A percentile compares a stretch with the other conserved stretches of the same genome.
These are phyloP conservation scores for Synanthedon myopaeformis DNA, from an alignment of 2,888 invertebrate species.

Conservation along the genomic window DNA sequence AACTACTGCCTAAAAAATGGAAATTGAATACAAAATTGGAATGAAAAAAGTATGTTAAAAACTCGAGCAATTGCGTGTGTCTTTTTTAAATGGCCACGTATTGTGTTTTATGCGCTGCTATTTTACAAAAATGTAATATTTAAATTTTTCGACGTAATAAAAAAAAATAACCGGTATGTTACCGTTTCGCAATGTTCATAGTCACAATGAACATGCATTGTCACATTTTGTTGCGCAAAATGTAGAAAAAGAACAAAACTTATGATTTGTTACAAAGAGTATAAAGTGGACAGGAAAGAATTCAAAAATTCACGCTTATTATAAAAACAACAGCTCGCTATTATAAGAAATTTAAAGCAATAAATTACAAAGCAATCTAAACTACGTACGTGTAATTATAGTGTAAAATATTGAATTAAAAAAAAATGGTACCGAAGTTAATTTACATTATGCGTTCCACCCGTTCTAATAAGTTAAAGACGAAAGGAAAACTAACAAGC, in stretches of 20 bases:
- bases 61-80: conserved; percentile 8
- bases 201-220: neutral
- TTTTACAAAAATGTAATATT: conserved; percentile 4
- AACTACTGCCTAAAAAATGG: no score
- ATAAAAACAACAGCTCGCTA: neutral
- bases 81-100: conserved; percentile 15
- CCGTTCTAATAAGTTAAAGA: conserved; percentile 25
- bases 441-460: conserved; percentile 36
- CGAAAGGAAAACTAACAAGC: conserved; percentile 44
- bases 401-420: conserved; percentile 26
- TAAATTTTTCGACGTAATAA: conserved; percentile 29
- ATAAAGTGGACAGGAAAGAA: neutral
- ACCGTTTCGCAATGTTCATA: conserved; percentile 26
- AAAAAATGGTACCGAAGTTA: conserved; percentile 35
- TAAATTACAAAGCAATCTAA: conserved; percentile 7
- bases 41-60: no score
- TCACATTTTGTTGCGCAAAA: neutral
- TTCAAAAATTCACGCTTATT: neutral
- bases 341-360: conserved; percentile 5
- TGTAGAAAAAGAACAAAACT: neutral
- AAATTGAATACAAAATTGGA: conserved; percentile 5
- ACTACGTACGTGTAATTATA: conserved; percentile 24
- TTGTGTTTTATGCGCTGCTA: conserved; percentile 16
- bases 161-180: conserved; percentile 28
- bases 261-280: neutral